Evolutionary conservation across 2,113 vertebrate species (phyloP), one percentile per base, ranked within the genome.

Genomic region (Barnardius zonarius): DNA sequence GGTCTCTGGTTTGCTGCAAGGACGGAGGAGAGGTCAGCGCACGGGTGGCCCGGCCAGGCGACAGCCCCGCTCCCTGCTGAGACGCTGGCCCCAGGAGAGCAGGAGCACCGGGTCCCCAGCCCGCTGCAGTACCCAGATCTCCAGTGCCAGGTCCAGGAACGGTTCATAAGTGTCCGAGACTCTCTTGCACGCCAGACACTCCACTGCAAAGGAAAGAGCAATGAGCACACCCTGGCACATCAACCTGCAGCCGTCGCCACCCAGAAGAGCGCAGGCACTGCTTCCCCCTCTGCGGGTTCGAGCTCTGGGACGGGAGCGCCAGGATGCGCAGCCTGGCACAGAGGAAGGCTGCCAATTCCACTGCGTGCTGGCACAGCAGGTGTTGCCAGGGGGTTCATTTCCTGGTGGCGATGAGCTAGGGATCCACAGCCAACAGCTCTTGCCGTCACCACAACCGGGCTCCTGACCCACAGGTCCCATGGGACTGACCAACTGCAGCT

Each of bases 351-450:
- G 68, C 25, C 27, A n/a, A 49, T n/a, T 49, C 37, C 74, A 13
- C 43, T 12, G 1, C 0, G 8, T 24, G 6, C 24, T 39, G 28
- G 37, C 68, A 63, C 31, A 30, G 52, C 10, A 20, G 10, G 24
- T 1, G 41, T 3, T 41, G 41, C 41, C 11, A 19, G n/a, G 0
- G 0, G n/a, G 4, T 44, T 44, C 55, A 54, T 75, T n/a, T n/a
- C 43, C 25, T 25, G 25, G 57, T 39, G 24, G 12, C 28, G 35
- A 10, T 33, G 13, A n/a, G 31, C 66, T 52, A 31, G 17, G 30
- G 14, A 78, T 23, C n/a, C 43, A 22, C 10, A 49, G 55, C 16
- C 61, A 55, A 8, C 5, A 61, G 81, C 14, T 61, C 35, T 43
- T 48, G 69, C 79, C 43, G 22, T 3, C 9, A 2, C 55, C 62